Percentiles rank a stretch among this genome's conserved stretches.
phyloP scores from a whole-genome alignment of 1,140 invertebrate genomes.

The Holotrichia oblita region DNA sequence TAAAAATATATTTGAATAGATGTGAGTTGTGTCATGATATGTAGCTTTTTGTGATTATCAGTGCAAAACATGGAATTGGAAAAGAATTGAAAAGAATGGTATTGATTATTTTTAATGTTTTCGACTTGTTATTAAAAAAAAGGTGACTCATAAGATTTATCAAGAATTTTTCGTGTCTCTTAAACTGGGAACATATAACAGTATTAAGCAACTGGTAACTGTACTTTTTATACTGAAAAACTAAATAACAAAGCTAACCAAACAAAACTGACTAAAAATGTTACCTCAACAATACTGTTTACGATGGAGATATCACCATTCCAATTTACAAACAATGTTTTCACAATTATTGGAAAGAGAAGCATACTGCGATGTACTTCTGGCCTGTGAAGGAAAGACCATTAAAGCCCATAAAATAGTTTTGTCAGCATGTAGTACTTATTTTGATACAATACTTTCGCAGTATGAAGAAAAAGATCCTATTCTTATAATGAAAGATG shows the following conservation, averaged over 20 bases:
- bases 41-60: constrained; percentile 42
- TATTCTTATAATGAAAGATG: constrained; percentile 86
- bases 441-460: constrained; percentile 87
- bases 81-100: constrained; percentile 52
- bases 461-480: constrained; percentile 89
- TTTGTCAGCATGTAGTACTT: constrained; percentile 83
- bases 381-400: constrained; percentile 89
- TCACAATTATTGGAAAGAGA: constrained; percentile 86
- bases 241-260: constrained; percentile 34
- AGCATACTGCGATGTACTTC: constrained; percentile 89
- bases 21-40: constrained; percentile 27
- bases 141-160: constrained; percentile 47
- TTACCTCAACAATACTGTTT: constrained; percentile 88
- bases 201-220: constrained; percentile 39
- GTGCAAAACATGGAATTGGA: constrained; percentile 50
- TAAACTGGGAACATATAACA: constrained; percentile 30
- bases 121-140: constrained; percentile 48
- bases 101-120: constrained; percentile 58
- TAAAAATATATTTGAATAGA: constrained; percentile 28
- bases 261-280: constrained; percentile 64
- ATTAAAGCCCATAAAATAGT: constrained; percentile 89
- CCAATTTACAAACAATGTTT: constrained; percentile 90
- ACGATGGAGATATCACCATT: constrained; percentile 91
- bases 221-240: constrained; percentile 26
- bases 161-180: constrained; percentile 25